phyloP scores from a whole-genome alignment of 2,888 invertebrate genomes.

The Noctua comes region DNA sequence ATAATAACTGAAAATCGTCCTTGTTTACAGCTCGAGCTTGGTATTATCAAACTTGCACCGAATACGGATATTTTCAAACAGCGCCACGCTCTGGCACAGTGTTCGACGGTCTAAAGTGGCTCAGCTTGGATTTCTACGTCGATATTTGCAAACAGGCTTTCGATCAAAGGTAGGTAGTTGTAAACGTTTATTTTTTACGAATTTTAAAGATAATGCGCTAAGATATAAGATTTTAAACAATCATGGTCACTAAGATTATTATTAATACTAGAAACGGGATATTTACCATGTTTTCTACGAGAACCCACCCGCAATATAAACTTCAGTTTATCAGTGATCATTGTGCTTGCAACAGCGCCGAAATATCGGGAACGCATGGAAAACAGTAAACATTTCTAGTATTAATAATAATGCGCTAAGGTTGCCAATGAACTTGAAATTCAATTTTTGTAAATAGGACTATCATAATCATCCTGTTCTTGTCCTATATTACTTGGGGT shows the following conservation, averaged over 20 bases:
- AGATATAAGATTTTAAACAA: no score
- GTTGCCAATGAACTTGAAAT: background rate
- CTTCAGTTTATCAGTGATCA: no score
- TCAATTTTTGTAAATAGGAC: no score
- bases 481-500: no score
- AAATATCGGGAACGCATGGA: no score
- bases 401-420: background rate
- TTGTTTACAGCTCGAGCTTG: conserved; percentile 92
- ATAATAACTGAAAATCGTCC: background rate
- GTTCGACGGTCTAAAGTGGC: conserved; percentile 83
- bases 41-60: conserved; percentile 96
- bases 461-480: no score
- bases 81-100: conserved; percentile 83
- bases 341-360: no score
- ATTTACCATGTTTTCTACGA: no score
- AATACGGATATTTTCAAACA: conserved; percentile 96
- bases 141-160: conserved; percentile 81
- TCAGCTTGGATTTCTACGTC: conserved; percentile 82
- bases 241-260: no score
- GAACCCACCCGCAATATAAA: no score
- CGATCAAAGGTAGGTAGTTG: conserved; percentile 75
- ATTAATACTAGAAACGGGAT: no score
- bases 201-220: background rate
- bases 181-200: background rate
- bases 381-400: no score